Percentiles rank a stretch among this genome's conserved stretches.
These are phyloP conservation scores for Hyposoter didymator DNA, from an alignment of 2,888 invertebrate genomes.

Conservation along the genomic window DNA sequence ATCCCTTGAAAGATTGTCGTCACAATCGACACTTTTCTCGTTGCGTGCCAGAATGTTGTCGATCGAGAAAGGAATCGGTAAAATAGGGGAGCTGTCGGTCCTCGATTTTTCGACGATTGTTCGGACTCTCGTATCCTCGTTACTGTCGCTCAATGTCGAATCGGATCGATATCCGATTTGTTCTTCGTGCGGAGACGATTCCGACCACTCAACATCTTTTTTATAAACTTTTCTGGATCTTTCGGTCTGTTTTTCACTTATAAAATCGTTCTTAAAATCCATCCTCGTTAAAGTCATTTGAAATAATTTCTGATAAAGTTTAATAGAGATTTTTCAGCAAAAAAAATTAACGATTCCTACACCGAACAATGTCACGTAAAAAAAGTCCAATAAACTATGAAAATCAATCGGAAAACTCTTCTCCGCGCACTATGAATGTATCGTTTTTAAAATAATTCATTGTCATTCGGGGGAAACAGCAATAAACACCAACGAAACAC, in stretches of 20 bases:
- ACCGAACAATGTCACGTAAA: not conserved
- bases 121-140: conserved; percentile 67
- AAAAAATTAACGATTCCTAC: not conserved
- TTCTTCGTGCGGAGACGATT: conserved; percentile 58
- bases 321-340: not conserved
- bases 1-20: conserved; percentile 47
- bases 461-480: not conserved
- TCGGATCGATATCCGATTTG: conserved; percentile 73
- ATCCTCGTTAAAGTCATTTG: conserved; percentile 65
- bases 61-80: conserved; percentile 80
- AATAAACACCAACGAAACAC: not conserved
- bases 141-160: conserved; percentile 71
- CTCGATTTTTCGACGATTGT: conserved; percentile 51
- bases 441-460: not conserved
- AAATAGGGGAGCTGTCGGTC: conserved; percentile 66
- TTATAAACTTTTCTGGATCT: conserved; percentile 39
- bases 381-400: not conserved
- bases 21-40: conserved; percentile 64
- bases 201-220: conserved; percentile 49
- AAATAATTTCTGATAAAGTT: conserved; percentile 9
- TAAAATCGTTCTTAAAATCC: conserved; percentile 51
- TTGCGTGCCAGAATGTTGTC: conserved; percentile 78
- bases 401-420: not conserved
- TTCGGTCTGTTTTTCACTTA: conserved; percentile 27
- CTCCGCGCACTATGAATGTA: not conserved